Base-by-base conservation (phyloP, 2,888 invertebrate genomes). In the Drosophila buzzatii region DNA sequence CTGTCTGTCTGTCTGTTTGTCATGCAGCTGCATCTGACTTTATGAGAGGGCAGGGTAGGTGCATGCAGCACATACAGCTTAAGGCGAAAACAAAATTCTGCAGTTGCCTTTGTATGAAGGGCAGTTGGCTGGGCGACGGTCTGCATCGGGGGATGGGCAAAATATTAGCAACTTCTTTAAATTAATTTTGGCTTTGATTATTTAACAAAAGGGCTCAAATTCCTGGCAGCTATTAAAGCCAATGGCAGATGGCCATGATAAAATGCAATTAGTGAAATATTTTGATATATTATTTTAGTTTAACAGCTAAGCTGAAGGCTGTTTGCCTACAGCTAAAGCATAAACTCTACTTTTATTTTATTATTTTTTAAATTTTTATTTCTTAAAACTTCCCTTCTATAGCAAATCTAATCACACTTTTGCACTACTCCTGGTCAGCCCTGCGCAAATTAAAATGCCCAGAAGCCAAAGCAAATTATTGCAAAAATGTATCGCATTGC, bases 21-120 rank as follows among this genome's bases (percentile, higher is more conserved):
- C 76, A 75, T 71, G 67, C 68, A 86, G 77, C 73, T 89, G 82
- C 85, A 89, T 59, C 60, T 83, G 73, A 80, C 73, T 81, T 78
- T 49, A 60, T 65, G 57, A 35, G 68, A 1, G 37, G 16, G 37
- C 37, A 9, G 44, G 53, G 52, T 33, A 31, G 23, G 45, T 51
- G 56, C 58, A 70, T 76, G 58, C 80, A 79, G 49, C 81, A 79
- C 66, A 79, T 58, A 39, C 44, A 61, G 79, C 81, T 83, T 71
- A 66, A 66, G 68, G 83, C 81, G 47, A 39, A 23, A 37, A 33
- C 51, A 51, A 45, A 42, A 51, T 31, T 23, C 70, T 47, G 45
- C 55, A 62, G 33, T 49, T 18, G 31, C 49, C 49, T 51, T 33
- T 51, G 31, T 56, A 44, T 44, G 27, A 8, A 18, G 42, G 35